phyloP scores from a whole-genome alignment of 2,113 vertebrate genomes.

The Labeo catla region DNA sequence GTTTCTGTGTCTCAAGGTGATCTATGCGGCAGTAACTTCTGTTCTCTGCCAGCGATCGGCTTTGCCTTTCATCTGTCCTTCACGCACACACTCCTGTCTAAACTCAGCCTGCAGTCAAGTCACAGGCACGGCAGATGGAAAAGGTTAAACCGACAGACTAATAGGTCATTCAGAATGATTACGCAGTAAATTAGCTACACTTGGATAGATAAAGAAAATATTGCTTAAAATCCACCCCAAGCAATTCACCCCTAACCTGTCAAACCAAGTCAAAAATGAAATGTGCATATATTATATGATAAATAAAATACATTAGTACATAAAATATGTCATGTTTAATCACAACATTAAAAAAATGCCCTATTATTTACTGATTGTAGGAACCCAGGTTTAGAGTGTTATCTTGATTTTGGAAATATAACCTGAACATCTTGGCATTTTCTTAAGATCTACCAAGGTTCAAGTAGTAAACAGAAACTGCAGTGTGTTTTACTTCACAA shows the following conservation, averaged over 20 bases:
- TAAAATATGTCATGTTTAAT: too few species aligned
- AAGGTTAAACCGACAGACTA: slow-evolving; percentile 3
- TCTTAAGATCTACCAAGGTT: background rate
- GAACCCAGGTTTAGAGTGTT: too few species aligned
- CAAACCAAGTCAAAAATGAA: background rate
- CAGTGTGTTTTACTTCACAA: background rate
- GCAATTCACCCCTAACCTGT: background rate
- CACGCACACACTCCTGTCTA: slow-evolving; percentile 15
- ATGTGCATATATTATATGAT: background rate
- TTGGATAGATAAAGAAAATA: background rate
- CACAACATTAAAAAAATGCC: too few species aligned
- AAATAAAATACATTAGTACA: background rate
- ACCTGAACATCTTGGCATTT: background rate
- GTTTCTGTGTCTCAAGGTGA: background rate
- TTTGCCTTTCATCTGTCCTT: slow-evolving; percentile 43
- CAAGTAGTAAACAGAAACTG: background rate
- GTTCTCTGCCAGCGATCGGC: background rate
- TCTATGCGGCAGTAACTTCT: slow-evolving; percentile 60
- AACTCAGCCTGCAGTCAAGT: slow-evolving; percentile 19
- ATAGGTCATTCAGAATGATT: slow-evolving; percentile 1
- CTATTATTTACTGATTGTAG: too few species aligned
- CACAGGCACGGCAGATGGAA: background rate
- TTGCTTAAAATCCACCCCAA: background rate
- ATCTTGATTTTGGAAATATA: background rate
- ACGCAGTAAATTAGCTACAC: background rate